Evolutionary conservation across 2,113 vertebrate genomes (phyloP).

Genomic region (Pelusios castaneus): DNA sequence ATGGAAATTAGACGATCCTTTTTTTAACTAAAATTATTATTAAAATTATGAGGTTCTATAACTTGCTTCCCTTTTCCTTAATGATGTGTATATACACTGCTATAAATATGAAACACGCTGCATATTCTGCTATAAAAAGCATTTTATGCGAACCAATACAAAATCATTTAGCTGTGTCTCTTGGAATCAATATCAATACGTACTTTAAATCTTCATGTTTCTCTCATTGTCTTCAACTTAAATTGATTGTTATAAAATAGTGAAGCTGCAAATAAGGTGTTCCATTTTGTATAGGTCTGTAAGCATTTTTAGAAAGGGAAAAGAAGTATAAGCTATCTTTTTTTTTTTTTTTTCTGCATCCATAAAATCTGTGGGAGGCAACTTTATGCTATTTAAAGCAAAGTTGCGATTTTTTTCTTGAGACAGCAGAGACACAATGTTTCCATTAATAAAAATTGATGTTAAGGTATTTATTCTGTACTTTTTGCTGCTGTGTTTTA

Average conservation of each 20-base stretch:
- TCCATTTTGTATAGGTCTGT: not conserved
- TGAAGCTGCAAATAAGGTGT: slow-evolving; percentile 16
- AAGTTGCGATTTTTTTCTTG: not conserved
- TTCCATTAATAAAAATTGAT: not conserved
- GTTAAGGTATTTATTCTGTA: not conserved
- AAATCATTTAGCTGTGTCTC: not conserved
- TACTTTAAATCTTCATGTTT: slow-evolving; percentile 14
- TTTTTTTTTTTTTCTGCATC: not conserved
- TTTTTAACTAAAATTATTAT: not conserved
- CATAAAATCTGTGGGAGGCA: not conserved
- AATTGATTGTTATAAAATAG: slow-evolving; percentile 12
- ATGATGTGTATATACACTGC: not conserved
- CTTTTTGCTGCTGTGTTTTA: not conserved
- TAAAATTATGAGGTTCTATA: not conserved
- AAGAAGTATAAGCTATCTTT: not conserved
- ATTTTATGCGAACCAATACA: slow-evolving; percentile 11
- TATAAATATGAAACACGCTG: not conserved
- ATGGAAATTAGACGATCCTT: not conserved
- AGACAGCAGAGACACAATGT: not conserved
- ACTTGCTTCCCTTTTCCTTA: not conserved
- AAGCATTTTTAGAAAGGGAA: slow-evolving; percentile 22
- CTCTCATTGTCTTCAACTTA: slow-evolving; percentile 27
- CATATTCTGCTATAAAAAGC: not conserved
- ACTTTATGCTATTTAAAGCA: not conserved
- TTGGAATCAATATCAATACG: slow-evolving; percentile 15